Percentiles rank a stretch among this genome's conserved stretches.
These are phyloP conservation scores for Drosophila mettleri DNA, from an alignment of 2,888 invertebrate species.

Conservation along the genomic window DNA sequence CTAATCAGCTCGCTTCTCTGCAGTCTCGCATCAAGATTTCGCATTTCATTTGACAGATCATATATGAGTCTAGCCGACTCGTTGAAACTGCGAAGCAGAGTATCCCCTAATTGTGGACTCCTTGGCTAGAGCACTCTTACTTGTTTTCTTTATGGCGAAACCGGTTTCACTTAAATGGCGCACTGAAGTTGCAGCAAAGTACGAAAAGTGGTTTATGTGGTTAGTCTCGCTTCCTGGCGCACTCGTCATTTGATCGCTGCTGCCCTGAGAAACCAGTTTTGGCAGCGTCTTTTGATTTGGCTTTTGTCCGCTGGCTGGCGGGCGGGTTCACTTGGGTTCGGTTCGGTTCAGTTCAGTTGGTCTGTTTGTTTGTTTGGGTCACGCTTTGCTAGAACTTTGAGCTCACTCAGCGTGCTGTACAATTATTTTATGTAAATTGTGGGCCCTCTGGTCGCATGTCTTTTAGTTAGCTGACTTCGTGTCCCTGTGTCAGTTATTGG, in stretches of 20 bases:
- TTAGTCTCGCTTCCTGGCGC: slow-evolving; percentile 69
- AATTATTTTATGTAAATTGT: slow-evolving; percentile 73
- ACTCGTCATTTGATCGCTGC: slow-evolving; percentile 48
- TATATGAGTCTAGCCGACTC: not conserved
- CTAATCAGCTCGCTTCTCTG: no score
- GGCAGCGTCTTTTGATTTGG: slow-evolving; percentile 60
- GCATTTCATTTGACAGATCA: no score
- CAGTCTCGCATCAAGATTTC: not conserved
- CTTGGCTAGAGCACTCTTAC: slow-evolving; percentile 1
- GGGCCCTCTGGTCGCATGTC: slow-evolving; percentile 24
- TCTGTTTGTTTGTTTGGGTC: slow-evolving; percentile 72
- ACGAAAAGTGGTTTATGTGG: slow-evolving; percentile 68
- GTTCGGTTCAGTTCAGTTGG: slow-evolving; percentile 33
- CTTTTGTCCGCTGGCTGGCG: slow-evolving; percentile 27
- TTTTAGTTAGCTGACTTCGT: slow-evolving; percentile 26
- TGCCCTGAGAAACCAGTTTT: slow-evolving; percentile 65
- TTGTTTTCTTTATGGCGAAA: slow-evolving; percentile 38
- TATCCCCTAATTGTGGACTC: not conserved
- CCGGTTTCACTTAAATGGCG: slow-evolving; percentile 66
- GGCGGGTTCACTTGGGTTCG: slow-evolving; percentile 28
- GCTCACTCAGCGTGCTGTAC: slow-evolving; percentile 38
- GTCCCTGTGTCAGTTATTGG: slow-evolving; percentile 46
- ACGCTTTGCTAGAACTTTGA: slow-evolving; percentile 71
- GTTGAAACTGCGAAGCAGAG: not conserved
- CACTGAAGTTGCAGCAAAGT: slow-evolving; percentile 61